Percentiles rank a stretch among this genome's conserved stretches.
Evolutionary conservation across 1,140 invertebrate species (phyloP).

Genomic region (Subanguina moxae): DNA sequence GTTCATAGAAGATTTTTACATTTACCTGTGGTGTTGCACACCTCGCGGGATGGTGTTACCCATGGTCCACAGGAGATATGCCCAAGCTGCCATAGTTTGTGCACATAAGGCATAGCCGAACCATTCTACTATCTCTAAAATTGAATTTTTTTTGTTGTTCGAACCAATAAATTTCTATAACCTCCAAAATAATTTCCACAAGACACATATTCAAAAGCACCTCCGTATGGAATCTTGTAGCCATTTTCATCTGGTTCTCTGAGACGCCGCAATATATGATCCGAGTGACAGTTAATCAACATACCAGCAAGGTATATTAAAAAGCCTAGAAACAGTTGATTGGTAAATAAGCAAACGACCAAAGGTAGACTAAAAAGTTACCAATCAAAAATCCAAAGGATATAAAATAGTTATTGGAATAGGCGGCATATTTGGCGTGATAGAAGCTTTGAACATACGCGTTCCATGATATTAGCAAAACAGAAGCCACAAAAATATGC

Average conservation of each 20-base stretch:
- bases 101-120: constrained; percentile 64
- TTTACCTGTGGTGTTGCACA: constrained; percentile 62
- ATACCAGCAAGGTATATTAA: constrained; percentile 58
- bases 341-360: background rate
- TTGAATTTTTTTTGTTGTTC: background rate
- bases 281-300: constrained; percentile 64
- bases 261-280: constrained; percentile 61
- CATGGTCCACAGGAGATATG: constrained; percentile 64
- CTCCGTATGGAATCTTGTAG: constrained; percentile 66
- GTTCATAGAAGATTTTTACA: background rate
- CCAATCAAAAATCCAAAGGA: background rate
- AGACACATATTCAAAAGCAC: constrained; percentile 65
- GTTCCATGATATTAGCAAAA: constrained; percentile 63
- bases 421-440: constrained; percentile 25
- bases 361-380: background rate
- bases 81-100: constrained; percentile 61
- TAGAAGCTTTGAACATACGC: constrained; percentile 63
- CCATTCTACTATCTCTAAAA: constrained; percentile 66
- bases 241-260: constrained; percentile 61
- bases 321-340: background rate
- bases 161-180: background rate
- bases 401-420: constrained; percentile 11
- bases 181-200: constrained; percentile 66
- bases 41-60: constrained; percentile 64
- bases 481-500: constrained; percentile 60